Conservation (phyloP, 2,888 invertebrate genomes). For the Drosophila nr. perissopoda region DNA sequence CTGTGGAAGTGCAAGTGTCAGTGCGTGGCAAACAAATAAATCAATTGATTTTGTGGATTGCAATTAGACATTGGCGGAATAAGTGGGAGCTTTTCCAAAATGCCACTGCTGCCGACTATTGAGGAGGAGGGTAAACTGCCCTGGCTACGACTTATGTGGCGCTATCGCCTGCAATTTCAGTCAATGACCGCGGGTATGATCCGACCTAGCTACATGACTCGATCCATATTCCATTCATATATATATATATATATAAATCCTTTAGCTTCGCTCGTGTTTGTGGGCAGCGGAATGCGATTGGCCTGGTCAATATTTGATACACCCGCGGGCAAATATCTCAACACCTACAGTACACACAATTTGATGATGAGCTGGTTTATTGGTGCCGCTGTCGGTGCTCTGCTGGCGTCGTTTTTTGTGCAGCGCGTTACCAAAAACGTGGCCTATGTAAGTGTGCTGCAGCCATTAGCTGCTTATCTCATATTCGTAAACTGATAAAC, state of each 20-base stretch:
- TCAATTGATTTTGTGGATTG: slow-evolving; percentile 18
- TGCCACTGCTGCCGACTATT: slow-evolving; percentile 73
- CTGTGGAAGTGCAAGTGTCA: slow-evolving; percentile 7
- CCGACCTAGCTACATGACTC: background rate
- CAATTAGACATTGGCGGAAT: slow-evolving; percentile 19
- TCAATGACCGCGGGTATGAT: slow-evolving; percentile 75
- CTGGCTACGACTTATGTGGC: slow-evolving; percentile 73
- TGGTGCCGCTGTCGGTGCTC: slow-evolving; percentile 77
- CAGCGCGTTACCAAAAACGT: slow-evolving; percentile 80
- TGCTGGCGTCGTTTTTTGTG: slow-evolving; percentile 74
- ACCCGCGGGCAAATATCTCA: slow-evolving; percentile 67
- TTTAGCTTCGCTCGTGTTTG: slow-evolving; percentile 74
- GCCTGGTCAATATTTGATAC: slow-evolving; percentile 80
- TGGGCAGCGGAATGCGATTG: slow-evolving; percentile 79
- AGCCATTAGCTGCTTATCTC: slow-evolving; percentile 54
- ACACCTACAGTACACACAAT: slow-evolving; percentile 60
- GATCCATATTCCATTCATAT: background rate
- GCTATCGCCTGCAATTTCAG: slow-evolving; percentile 77
- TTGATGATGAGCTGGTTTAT: slow-evolving; percentile 81
- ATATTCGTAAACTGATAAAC: slow-evolving; percentile 51
- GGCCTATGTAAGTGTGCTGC: slow-evolving; percentile 80
- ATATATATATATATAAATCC: slow-evolving; percentile 12
- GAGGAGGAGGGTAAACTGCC: slow-evolving; percentile 73
- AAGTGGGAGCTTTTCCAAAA: slow-evolving; percentile 20
- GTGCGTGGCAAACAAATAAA: slow-evolving; percentile 33